Evolutionary conservation across 1,140 invertebrate species (phyloP), one percentile per base, ranked within the genome.

Genomic region (Orchestia grillus): DNA sequence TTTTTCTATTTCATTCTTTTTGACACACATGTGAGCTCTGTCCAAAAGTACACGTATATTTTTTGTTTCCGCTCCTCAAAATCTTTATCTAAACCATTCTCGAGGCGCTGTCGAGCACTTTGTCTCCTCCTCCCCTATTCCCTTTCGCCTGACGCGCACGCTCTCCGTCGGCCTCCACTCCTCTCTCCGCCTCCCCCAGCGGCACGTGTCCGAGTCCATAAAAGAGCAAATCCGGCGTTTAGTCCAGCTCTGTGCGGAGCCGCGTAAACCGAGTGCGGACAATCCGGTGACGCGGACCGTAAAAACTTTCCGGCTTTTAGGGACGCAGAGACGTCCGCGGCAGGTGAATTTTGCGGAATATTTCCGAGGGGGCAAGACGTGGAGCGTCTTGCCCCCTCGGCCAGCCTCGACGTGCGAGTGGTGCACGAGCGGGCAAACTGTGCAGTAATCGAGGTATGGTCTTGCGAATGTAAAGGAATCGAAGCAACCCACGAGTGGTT

Each of bases 261-360:
- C 15, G 88, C 88, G 88, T 91, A 43, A 91, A 91, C 88, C 88
- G 44, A 91, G 44, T 91, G 88, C 88, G 88, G 88, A 91, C 88
- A 91, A 91, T 91, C 88, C 88, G 88, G 88, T 91, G 88, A 91
- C 88, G 88, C 88, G 88, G 88, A 91, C 88, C 88, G 88, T 91
- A 91, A 91, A 91, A 91, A 44, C 88, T 91, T 42, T 91, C 41
- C 41, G 88, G 88, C 88, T 91, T 91, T 91, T 91, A 91, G 41
- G 88, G 88, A 44, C 11, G 44, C 3, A 43, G 88, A 42, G 44
- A 44, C 15, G 88, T 42, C 4, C 41, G 88, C 41, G 41, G 41
- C 88, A 91, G 88, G 88, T 91, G 87, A 88, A 40, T 42, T 42
- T 36, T 88, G 87, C 87, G 19, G 47, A 53, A 53, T 53, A 19